These are phyloP conservation scores for Hippocampus barbouri DNA, from an alignment of 2,113 vertebrate genomes.

Conservation along the genomic window DNA sequence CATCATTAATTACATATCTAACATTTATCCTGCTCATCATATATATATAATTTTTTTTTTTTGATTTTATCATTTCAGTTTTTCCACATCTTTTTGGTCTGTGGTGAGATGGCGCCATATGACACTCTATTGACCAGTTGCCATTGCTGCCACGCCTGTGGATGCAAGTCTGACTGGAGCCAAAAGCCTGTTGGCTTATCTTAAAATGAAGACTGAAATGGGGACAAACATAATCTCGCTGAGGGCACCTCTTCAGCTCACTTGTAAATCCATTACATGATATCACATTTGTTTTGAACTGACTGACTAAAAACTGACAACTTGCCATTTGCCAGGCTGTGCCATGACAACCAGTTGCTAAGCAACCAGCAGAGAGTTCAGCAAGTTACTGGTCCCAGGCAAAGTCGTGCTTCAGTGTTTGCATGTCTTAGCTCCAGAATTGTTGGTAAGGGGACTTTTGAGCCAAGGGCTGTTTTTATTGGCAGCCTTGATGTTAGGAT, in stretches of 20 bases:
- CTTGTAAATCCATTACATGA: conserved; percentile 2
- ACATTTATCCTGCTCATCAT: not conserved
- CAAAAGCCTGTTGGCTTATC: not conserved
- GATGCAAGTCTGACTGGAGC: not conserved
- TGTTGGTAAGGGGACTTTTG: not conserved
- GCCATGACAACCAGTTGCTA: conserved; percentile 16
- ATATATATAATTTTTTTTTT: not conserved
- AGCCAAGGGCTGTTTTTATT: not conserved
- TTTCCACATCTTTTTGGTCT: not conserved
- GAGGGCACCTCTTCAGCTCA: not conserved
- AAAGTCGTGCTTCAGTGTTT: conserved; percentile 1
- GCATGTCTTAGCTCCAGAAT: not conserved
- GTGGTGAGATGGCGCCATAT: not conserved
- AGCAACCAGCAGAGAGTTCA: conserved; percentile 6
- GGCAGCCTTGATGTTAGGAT: not conserved
- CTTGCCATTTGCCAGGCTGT: conserved; percentile 10
- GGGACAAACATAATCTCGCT: not conserved
- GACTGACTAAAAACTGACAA: conserved; percentile 5
- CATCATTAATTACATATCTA: not conserved
- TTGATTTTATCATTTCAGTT: not conserved
- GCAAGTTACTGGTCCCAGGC: conserved; percentile 3
- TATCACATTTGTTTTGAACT: conserved; percentile 4
- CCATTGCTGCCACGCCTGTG: not conserved
- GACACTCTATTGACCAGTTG: not conserved
- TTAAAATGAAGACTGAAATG: not conserved